These are phyloP conservation scores for Hyphantria cunea DNA, from an alignment of 1,140 invertebrate species.

Conservation along the genomic window DNA sequence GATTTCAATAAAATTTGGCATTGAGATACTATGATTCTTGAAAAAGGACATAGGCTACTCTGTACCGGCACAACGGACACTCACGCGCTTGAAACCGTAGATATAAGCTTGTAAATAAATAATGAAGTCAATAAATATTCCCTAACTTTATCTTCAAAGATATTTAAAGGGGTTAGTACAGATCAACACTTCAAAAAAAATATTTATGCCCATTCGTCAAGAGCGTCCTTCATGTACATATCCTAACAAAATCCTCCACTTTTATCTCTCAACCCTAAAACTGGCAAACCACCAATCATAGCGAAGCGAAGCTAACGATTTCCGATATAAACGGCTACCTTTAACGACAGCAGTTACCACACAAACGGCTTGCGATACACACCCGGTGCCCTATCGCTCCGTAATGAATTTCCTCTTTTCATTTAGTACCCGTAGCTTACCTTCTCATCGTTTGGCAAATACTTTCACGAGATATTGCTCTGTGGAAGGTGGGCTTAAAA, in stretches of 20 bases:
- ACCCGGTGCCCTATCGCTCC: constrained; percentile 32
- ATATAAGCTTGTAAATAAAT: too few relatives aligned
- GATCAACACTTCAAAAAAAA: too few relatives aligned
- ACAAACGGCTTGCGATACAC: constrained; percentile 42
- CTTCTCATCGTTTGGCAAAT: constrained; percentile 32
- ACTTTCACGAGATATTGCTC: constrained; percentile 27
- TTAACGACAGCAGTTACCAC: constrained; percentile 46
- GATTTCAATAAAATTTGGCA: too few relatives aligned
- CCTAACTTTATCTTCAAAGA: too few relatives aligned
- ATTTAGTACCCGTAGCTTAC: constrained; percentile 39
- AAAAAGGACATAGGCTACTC: too few relatives aligned
- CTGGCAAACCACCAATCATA: constrained; percentile 46
- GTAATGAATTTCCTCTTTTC: constrained; percentile 53
- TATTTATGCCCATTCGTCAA: too few relatives aligned
- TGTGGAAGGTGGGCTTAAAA: constrained; percentile 22
- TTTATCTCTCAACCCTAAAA: constrained; percentile 41
- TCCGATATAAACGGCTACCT: constrained; percentile 45
- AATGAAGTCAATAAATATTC: too few relatives aligned
- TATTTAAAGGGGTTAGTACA: too few relatives aligned
- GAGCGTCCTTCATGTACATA: neutral
- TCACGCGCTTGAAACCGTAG: too few relatives aligned
- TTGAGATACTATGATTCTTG: too few relatives aligned
- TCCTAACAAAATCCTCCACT: constrained; percentile 19
- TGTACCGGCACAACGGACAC: too few relatives aligned
- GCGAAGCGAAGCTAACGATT: constrained; percentile 48